Base-by-base conservation (phyloP, 2,797 vertebrate genomes). In the Sebastes miniatus region DNA sequence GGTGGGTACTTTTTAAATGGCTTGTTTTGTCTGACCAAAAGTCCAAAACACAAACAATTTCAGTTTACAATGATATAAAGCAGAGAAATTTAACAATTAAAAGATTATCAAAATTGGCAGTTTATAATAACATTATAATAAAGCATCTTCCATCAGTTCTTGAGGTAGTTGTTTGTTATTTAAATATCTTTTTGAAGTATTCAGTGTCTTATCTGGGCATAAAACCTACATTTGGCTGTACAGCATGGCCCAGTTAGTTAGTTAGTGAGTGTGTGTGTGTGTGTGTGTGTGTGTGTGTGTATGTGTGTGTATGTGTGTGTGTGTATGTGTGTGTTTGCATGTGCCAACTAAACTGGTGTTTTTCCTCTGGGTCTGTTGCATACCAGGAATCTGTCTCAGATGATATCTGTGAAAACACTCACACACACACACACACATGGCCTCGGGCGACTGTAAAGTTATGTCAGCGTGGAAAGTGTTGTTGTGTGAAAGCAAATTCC, bases 381-480 rank as follows among this genome's bases (percentile, higher is more conserved):
- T 22, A 83, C 8, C 18, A 77, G 80, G 80, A 85, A 85, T 87
- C 25, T 57, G 69, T 72, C 63, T 81, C 22, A 3, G 59, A 29
- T 76, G 62, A 29, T 34, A 66, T 73, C 58, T 79, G 67, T 87
- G 50, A 69, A 52, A 80, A 80, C 31, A 34, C 6, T 4, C 47
- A 54, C 54, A 62, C n/a, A 22, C 56, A 47, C 56, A 47, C 3
- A 39, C 57, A 69, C 18, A 31, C 69, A 14, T 0, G 0, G 31
- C 78, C 66, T 71, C 22, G 1, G 74, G 75, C 8, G 0, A 62
- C 47, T 29, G 20, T 66, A 2, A 27, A 36, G 68, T 77, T 79
- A 78, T 74, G 73, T 86, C 65, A 56, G 13, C 0, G 1, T 25
- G 12, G 12, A 27, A 52, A 43, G 3, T 50, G 74, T 56, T 72